Conservation (phyloP, 2,888 invertebrate species). For the Lasiommata megera region DNA sequence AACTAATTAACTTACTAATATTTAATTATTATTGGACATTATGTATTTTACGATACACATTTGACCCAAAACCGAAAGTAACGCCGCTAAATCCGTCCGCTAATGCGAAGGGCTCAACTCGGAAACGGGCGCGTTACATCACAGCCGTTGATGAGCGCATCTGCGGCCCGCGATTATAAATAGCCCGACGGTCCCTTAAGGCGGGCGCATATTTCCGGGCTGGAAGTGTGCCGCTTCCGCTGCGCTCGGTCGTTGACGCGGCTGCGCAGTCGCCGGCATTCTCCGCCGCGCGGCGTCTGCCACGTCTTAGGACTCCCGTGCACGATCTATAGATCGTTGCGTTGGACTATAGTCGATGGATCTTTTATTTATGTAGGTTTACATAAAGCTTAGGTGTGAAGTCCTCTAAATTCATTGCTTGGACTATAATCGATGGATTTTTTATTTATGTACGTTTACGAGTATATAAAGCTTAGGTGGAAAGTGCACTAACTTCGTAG, state of each 20-base stretch:
- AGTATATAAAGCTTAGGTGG: no score
- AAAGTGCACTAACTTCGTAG: no score
- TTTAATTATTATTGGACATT: no score
- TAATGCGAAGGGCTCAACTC: slow-evolving; percentile 44
- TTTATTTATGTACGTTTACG: no score
- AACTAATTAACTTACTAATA: no score
- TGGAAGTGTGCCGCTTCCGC: slow-evolving; percentile 80
- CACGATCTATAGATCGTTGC: background rate
- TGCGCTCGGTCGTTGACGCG: slow-evolving; percentile 77
- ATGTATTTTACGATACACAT: background rate
- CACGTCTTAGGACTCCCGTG: slow-evolving; percentile 38
- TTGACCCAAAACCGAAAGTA: background rate
- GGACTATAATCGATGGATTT: no score
- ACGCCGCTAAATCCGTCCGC: background rate
- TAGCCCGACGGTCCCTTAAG: slow-evolving; percentile 74
- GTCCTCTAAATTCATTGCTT: no score
- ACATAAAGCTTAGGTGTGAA: no score
- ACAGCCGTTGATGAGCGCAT: slow-evolving; percentile 40
- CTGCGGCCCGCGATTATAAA: slow-evolving; percentile 66
- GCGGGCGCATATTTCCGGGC: slow-evolving; percentile 77
- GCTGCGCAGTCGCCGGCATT: slow-evolving; percentile 72
- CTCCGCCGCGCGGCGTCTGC: slow-evolving; percentile 63
- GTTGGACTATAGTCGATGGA: background rate
- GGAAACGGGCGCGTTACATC: slow-evolving; percentile 64
- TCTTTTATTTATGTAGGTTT: no score